phyloP scores from a whole-genome alignment of 2,113 vertebrate species.

The Montifringilla adamsi region DNA sequence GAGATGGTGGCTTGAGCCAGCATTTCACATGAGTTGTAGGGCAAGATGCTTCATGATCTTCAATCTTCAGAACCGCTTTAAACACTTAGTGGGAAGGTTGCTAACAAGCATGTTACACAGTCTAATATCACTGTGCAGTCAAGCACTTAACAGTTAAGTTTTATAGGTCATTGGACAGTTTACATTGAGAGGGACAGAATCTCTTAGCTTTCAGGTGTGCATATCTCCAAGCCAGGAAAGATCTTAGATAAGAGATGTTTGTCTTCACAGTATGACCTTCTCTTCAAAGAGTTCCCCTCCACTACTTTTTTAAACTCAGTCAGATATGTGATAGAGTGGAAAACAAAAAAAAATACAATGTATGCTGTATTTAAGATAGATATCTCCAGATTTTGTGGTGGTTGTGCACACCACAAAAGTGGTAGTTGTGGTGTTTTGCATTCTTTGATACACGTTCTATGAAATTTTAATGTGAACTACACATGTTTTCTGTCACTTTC shows the following conservation, averaged over 20 bases:
- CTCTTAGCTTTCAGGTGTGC: background rate
- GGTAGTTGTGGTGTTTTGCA: background rate
- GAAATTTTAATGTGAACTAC: background rate
- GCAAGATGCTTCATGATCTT: background rate
- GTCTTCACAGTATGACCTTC: background rate
- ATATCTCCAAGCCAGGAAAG: background rate
- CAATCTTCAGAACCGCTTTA: background rate
- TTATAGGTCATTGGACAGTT: background rate
- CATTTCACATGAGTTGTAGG: background rate
- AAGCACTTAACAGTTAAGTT: background rate
- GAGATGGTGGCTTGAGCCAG: background rate
- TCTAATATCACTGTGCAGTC: background rate
- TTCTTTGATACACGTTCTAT: background rate
- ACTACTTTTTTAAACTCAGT: background rate
- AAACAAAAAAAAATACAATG: background rate
- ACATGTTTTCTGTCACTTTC: background rate
- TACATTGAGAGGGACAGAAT: background rate
- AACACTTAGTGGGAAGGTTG: background rate
- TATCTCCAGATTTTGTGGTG: background rate
- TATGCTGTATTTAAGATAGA: background rate
- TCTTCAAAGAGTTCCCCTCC: background rate
- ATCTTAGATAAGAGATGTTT: background rate
- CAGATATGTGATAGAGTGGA: background rate
- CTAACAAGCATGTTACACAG: background rate
- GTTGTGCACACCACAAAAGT: no score